Conservation (phyloP, 2,888 invertebrate genomes). For the Panzeria rudis region DNA sequence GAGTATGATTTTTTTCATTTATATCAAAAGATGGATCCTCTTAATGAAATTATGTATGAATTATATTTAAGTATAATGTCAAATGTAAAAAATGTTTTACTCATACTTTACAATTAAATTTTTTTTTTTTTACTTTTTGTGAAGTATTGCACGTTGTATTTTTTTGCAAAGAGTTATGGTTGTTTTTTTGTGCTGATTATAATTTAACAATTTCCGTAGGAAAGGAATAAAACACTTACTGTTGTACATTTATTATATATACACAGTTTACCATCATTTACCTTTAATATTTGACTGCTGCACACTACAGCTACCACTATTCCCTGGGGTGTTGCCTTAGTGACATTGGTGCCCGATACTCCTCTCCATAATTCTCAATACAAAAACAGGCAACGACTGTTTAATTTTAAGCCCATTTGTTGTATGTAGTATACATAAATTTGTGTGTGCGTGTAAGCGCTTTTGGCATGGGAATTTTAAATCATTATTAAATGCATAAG, state of each 20-base stretch:
- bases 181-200: constrained; percentile 50
- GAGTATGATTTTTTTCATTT: constrained; percentile 27
- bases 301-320: constrained; percentile 40
- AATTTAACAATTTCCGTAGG: constrained; percentile 61
- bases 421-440: not conserved
- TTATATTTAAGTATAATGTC: constrained; percentile 66
- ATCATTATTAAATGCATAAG: constrained; percentile 70
- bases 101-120: constrained; percentile 3
- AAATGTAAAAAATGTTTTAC: constrained; percentile 58
- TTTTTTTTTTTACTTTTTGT: constrained; percentile 18
- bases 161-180: constrained; percentile 35
- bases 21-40: constrained; percentile 57
- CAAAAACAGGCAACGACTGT: constrained; percentile 15
- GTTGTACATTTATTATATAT: constrained; percentile 60
- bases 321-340: constrained; percentile 68
- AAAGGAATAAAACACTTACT: constrained; percentile 53
- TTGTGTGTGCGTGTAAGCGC: not conserved
- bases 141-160: not conserved
- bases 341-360: constrained; percentile 59
- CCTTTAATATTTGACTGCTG: constrained; percentile 52
- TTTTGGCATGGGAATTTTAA: constrained; percentile 58
- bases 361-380: not conserved
- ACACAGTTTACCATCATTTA: constrained; percentile 61
- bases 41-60: constrained; percentile 70
- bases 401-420: constrained; percentile 5